Evolutionary conservation across 2,797 vertebrate genomes (phyloP), one percentile per base, ranked within the genome.

Genomic region (Platalea minor): DNA sequence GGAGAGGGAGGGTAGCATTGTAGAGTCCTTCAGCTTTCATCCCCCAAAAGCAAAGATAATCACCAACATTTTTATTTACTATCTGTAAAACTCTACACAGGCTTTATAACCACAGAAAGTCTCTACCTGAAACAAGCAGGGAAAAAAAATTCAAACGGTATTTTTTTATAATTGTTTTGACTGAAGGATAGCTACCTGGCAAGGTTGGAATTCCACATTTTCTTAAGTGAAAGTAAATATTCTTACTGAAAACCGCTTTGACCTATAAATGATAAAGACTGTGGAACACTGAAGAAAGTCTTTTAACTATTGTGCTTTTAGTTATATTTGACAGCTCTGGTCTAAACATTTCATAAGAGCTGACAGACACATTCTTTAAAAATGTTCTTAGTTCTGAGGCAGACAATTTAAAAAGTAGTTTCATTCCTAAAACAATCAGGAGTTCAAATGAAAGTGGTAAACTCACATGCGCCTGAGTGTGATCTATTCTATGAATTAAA

Each of bases 271-370:
- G 33, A 78, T 92, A 74, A 91, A 91, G 84, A 39, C 73, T 70
- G n/a, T 61, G 28, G 37, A 96, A 96, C 91, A 93, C 95, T 74
- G 59, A 83, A 83, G 50, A 56, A 93, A 92, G 65, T 64, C 78
- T 95, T 95, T 91, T 84, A 95, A 81, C 84, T 96, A 41, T 84
- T 95, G 90, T 93, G 78, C 78, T 95, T 95, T 87, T 88, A 88
- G 69, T 88, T 94, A 54, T 33, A 56, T 79, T 89, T 95, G 95
- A 91, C 91, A 92, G 88, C 50, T 95, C 73, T 79, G 88, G 84
- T 96, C 96, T 93, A 94, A 96, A 94, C 80, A 95, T 86, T 94
- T 94, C 88, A 68, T 68, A 91, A 85, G 31, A 89, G 10, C 79
- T 96, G 93, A 70, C 94, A 97, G 91, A 88, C 46, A 59, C 0